Base-by-base conservation (phyloP, 92 coral and sea anemone species). In the Epizoanthus ramosus region DNA sequence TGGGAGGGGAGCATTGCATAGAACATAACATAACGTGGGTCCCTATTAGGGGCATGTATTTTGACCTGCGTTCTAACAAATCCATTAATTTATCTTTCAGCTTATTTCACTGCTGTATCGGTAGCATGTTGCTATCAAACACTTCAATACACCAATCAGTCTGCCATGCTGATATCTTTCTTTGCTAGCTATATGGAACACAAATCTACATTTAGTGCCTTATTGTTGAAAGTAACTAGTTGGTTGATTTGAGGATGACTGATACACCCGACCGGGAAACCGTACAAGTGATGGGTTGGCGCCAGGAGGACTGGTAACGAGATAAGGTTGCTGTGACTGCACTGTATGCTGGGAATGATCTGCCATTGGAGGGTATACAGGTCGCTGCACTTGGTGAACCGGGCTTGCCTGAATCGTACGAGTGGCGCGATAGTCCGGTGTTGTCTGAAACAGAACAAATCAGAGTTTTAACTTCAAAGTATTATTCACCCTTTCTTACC, bases 251-350 rank as follows among this genome's bases (percentile, higher is more conserved):
- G 82, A 63, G 9, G 82, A 56, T 8, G 79, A 77, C 57, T 77
- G 82, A 60, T 77, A 77, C 43, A 71, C 58, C 13, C 75, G 75
- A 16, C 25, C 47, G 6, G 82, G 82, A 41, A 77, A 77, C 17
- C 82, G 82, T 7, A 77, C 82, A 39, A 77, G 82, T 6, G 82
- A 77, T 8, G 82, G 82, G 71, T 77, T 77, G 59, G 57, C 43
- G 50, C 82, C 82, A 8, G 82, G 82, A 77, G 71, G 82, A 39
- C 82, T 77, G 71, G 82, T 77, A 47, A 77, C 31, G 82, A 77
- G 82, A 23, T 60, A 77, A 4, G 82, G 71, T 19, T 77, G 81
- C 18, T 64, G 71, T 3, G 53, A 39, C 68, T 75, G 68, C 19
- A 25, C 58, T 67, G 71, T 18, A 67, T 67, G 71, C n/a, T 67